Evolutionary conservation across 2,797 vertebrate genomes (phyloP).

Genomic region (Sebastes oblongus): DNA sequence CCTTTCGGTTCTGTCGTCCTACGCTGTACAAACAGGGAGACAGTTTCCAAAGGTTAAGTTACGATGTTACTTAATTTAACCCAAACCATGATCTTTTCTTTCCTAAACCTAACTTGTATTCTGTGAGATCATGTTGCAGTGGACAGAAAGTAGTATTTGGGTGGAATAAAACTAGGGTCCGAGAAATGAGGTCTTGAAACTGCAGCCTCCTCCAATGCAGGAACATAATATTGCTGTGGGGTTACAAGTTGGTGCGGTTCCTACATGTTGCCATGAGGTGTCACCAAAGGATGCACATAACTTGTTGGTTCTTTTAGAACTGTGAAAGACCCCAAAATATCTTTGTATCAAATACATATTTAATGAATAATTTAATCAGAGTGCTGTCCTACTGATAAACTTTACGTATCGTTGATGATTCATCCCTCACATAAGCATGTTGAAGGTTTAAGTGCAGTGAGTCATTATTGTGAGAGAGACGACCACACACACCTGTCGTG

Average conservation of each 20-base stretch:
- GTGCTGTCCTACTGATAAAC: background rate
- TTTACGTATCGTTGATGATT: background rate
- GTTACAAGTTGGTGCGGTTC: background rate
- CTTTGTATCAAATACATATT: background rate
- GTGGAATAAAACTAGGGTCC: too few relatives aligned
- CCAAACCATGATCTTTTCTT: too few relatives aligned
- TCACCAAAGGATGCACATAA: background rate
- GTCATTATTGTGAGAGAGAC: too few relatives aligned
- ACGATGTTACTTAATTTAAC: too few relatives aligned
- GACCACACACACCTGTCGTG: conserved; percentile 27
- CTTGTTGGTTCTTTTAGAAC: background rate
- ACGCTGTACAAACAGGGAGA: too few relatives aligned
- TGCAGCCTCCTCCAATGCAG: too few relatives aligned
- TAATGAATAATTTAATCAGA: background rate
- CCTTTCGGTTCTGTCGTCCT: too few relatives aligned
- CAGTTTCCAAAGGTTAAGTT: too few relatives aligned
- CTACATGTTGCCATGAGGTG: background rate
- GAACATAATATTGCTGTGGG: background rate
- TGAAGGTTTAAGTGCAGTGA: background rate
- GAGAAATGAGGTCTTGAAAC: too few relatives aligned
- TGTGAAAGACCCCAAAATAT: background rate
- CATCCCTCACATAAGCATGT: background rate
- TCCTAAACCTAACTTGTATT: too few relatives aligned
- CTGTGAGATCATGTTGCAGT: too few relatives aligned
- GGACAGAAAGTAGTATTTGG: too few relatives aligned